These are phyloP conservation scores for Cerastoderma edule DNA, from an alignment of 2,888 invertebrate species.

Conservation along the genomic window DNA sequence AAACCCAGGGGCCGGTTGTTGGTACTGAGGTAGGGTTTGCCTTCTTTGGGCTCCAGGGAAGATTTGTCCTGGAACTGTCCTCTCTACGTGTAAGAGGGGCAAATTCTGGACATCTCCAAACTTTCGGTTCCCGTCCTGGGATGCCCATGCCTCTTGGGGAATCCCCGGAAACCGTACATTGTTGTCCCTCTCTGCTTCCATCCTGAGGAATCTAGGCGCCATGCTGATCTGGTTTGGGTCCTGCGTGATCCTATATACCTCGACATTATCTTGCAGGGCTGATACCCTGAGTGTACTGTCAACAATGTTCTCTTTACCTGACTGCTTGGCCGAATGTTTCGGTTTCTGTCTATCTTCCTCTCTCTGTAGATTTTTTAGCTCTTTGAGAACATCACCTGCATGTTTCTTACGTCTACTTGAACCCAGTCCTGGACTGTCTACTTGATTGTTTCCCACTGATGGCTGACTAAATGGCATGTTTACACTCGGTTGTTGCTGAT, in stretches of 20 bases:
- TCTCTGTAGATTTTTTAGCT: conserved; percentile 70
- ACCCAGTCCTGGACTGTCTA: neutral
- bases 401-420: conserved; percentile 36
- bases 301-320: conserved; percentile 26
- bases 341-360: conserved; percentile 33
- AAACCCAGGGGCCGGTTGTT: conserved; percentile 48
- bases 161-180: conserved; percentile 61
- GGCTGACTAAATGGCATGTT: conserved; percentile 13
- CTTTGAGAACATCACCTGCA: conserved; percentile 66
- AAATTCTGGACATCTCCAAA: conserved; percentile 48
- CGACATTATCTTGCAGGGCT: conserved; percentile 28
- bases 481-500: neutral
- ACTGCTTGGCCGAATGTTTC: conserved; percentile 36
- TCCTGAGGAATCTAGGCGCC: conserved; percentile 65
- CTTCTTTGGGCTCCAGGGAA: conserved; percentile 45
- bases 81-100: conserved; percentile 65
- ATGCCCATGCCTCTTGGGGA: conserved; percentile 64
- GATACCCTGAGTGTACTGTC: conserved; percentile 53
- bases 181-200: conserved; percentile 70
- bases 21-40: conserved; percentile 40
- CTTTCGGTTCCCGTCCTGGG: conserved; percentile 28
- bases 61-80: conserved; percentile 51
- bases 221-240: conserved; percentile 45
- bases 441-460: neutral
- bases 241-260: conserved; percentile 48